A percentile compares a stretch with the other conserved stretches of the same genome.
These are phyloP conservation scores for Rallus limicola DNA, from an alignment of 2,113 vertebrate species.

Conservation along the genomic window DNA sequence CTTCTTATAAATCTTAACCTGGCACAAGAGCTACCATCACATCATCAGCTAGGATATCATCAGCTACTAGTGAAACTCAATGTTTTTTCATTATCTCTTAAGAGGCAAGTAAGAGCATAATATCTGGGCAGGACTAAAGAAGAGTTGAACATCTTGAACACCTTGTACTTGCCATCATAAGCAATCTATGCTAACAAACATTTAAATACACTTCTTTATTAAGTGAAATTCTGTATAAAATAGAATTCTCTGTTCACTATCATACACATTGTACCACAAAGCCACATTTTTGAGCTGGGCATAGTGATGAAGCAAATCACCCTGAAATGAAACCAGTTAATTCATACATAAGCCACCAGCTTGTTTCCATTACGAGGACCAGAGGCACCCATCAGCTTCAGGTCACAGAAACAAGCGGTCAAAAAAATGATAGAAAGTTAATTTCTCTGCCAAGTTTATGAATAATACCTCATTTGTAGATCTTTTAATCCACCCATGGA, in stretches of 20 bases:
- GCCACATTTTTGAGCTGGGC: not conserved
- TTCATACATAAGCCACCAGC: not conserved
- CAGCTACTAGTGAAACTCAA: not conserved
- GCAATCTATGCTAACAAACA: not conserved
- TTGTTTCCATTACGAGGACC: not conserved
- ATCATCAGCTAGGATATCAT: not conserved
- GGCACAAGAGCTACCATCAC: not conserved
- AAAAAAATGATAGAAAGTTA: not conserved
- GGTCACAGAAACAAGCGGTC: fast-evolving
- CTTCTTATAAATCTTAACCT: not conserved
- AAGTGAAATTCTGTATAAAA: not conserved
- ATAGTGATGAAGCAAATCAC: not conserved
- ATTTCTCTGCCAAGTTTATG: not conserved
- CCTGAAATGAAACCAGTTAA: not conserved
- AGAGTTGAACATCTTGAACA: not conserved
- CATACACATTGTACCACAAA: not conserved
- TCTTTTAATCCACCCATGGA: not conserved
- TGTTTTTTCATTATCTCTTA: not conserved
- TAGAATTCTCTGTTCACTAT: not conserved
- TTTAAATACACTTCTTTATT: not conserved
- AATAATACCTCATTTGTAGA: not conserved
- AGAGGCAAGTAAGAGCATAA: not conserved
- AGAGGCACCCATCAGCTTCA: not conserved
- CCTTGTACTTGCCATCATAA: not conserved
- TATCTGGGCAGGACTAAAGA: not conserved